Conservation (phyloP, 2,797 vertebrate species). For the Borostomias antarcticus region DNA sequence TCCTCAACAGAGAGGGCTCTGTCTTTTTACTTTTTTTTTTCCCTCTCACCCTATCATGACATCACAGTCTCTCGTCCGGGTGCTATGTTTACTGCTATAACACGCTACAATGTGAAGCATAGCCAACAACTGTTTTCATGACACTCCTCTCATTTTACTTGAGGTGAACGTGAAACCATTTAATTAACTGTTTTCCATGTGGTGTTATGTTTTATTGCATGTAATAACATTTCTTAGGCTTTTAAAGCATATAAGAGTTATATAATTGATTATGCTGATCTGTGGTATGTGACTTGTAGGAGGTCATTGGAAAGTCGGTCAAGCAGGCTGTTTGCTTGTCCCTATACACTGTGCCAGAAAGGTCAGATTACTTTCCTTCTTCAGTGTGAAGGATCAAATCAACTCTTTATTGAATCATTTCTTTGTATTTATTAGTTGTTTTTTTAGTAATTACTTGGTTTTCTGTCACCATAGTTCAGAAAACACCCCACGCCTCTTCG, state of each 20-base stretch:
- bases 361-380: constrained; percentile 68
- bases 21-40: background rate
- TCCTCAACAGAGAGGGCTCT: background rate
- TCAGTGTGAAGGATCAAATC: background rate
- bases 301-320: constrained; percentile 92
- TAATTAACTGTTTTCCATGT: constrained; percentile 3
- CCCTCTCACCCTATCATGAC: background rate
- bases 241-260: no score
- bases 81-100: constrained; percentile 2
- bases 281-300: constrained; percentile 74
- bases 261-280: constrained; percentile 19
- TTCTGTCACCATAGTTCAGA: no score
- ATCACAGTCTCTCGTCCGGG: background rate
- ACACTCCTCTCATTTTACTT: no score
- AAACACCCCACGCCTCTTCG: constrained; percentile 82
- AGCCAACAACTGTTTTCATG: background rate
- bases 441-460: no score
- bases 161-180: no score
- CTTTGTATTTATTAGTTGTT: constrained; percentile 21
- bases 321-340: constrained; percentile 83
- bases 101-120: background rate
- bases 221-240: no score
- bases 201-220: background rate
- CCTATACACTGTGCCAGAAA: constrained; percentile 83
- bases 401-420: background rate